These are phyloP conservation scores for Lethenteron reissneri DNA, from an alignment of 2,113 vertebrate genomes.

Conservation along the genomic window DNA sequence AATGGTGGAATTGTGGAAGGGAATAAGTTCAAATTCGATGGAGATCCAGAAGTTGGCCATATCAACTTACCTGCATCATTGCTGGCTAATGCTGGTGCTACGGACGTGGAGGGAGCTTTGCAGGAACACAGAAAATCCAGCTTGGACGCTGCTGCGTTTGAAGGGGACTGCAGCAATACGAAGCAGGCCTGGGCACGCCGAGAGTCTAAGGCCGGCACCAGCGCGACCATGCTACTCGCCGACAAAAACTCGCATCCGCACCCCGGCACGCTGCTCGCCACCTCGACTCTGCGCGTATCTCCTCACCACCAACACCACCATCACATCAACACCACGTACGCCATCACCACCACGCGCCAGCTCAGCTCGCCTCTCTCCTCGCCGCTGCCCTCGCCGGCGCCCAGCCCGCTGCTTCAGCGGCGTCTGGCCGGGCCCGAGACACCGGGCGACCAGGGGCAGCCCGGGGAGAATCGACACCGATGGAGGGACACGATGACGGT, in stretches of 20 bases:
- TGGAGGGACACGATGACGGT: too few species aligned
- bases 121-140: too few species aligned
- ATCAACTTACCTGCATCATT: too few species aligned
- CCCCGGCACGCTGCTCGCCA: neutral
- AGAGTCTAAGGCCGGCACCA: neutral
- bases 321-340: neutral
- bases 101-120: too few species aligned
- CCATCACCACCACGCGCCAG: slow-evolving; percentile 4
- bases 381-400: neutral
- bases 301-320: slow-evolving; percentile 1
- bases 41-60: too few species aligned
- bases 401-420: neutral
- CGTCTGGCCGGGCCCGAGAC: neutral
- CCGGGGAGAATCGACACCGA: neutral
- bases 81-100: too few species aligned
- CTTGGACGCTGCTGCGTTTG: neutral
- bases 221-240: neutral
- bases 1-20: too few species aligned
- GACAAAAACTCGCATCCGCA: neutral
- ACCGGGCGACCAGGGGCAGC: neutral
- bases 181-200: neutral
- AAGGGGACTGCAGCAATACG: neutral
- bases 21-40: too few species aligned
- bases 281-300: neutral
- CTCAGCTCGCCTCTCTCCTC: slow-evolving; percentile 2